Conservation (phyloP, 2,113 vertebrate genomes). For the Lethenteron camtschaticum region DNA sequence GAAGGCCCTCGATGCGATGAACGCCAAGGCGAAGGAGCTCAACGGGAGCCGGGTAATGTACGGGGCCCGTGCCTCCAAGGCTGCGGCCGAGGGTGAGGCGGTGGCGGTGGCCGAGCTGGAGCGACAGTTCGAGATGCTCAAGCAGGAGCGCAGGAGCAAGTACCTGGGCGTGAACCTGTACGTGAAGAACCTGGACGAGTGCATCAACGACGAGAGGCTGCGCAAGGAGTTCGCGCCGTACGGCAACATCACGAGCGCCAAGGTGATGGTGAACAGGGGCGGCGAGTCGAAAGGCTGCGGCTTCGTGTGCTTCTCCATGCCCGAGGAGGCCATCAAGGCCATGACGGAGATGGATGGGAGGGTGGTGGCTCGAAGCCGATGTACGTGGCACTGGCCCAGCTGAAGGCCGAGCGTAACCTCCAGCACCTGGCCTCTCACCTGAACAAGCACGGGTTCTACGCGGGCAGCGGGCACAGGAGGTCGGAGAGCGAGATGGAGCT, state of each 20-base stretch:
- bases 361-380: not conserved
- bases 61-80: no score
- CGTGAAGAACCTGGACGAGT: constrained; percentile 87
- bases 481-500: no score
- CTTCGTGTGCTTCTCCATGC: not conserved
- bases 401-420: not conserved
- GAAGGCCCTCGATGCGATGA: constrained; percentile 1
- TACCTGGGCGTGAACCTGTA: constrained; percentile 67
- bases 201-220: constrained; percentile 56
- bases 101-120: constrained; percentile 26
- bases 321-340: constrained; percentile 7
- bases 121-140: no score
- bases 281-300: no score
- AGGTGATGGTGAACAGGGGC: constrained; percentile 27
- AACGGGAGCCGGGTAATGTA: not conserved
- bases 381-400: not conserved
- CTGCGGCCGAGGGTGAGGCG: constrained; percentile 24
- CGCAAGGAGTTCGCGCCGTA: constrained; percentile 74
- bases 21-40: constrained; percentile 19
- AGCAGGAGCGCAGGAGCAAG: no score
- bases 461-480: no score
- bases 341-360: constrained; percentile 6
- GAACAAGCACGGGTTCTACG: no score
- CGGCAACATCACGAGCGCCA: constrained; percentile 80
- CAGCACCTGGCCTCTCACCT: not conserved